phyloP scores from a whole-genome alignment of 2,113 vertebrate species.

The Phrynosoma platyrhinos region DNA sequence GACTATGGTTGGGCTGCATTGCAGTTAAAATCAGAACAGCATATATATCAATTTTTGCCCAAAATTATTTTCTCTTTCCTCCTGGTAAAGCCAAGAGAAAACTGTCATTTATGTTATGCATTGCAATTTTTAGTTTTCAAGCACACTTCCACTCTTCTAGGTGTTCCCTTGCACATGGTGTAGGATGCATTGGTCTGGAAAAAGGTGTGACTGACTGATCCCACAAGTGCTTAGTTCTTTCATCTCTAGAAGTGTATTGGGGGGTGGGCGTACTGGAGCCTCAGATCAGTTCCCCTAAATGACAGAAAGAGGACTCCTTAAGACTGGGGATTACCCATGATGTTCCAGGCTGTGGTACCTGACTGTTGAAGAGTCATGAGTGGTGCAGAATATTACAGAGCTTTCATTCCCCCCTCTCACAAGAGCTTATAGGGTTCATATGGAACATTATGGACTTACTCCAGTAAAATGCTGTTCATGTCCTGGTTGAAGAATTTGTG shows the following conservation, averaged over 20 bases:
- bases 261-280: no score
- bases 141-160: background rate
- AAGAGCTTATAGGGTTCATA: background rate
- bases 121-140: no score
- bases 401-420: background rate
- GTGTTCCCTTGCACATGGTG: background rate
- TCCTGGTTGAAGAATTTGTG: constrained; percentile 92
- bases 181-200: background rate
- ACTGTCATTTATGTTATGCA: no score
- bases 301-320: background rate
- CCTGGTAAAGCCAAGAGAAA: no score
- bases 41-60: no score
- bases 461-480: constrained; percentile 88
- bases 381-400: background rate
- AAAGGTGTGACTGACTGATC: no score
- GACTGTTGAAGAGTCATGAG: background rate
- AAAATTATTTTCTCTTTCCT: no score
- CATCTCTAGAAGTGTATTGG: no score
- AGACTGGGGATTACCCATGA: background rate
- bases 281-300: background rate
- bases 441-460: constrained; percentile 82
- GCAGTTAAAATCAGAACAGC: no score
- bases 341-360: background rate
- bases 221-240: no score
- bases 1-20: no score